phyloP scores from a whole-genome alignment of 2,797 vertebrate genomes.

The Corythornis leucogaster region DNA sequence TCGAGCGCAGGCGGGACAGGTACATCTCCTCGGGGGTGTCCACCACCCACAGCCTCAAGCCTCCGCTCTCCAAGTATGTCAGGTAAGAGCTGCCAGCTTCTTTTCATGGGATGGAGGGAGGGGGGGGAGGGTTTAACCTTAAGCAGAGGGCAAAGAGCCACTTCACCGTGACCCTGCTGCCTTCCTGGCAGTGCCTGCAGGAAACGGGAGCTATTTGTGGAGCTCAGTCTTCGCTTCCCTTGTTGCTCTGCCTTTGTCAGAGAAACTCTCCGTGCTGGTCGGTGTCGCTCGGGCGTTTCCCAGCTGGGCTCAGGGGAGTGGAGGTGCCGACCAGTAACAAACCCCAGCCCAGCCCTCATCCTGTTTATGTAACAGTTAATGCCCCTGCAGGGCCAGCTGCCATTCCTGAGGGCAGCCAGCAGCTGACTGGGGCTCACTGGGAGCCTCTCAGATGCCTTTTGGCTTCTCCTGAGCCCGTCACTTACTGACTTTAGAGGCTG shows the following conservation, averaged over 20 bases:
- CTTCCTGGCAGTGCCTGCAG: slow-evolving; percentile 54
- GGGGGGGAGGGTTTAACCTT: neutral
- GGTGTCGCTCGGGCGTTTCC: neutral
- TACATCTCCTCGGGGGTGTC: slow-evolving; percentile 93
- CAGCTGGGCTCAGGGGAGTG: slow-evolving; percentile 2
- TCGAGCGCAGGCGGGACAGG: slow-evolving; percentile 89
- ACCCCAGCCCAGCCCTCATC: slow-evolving; percentile 7
- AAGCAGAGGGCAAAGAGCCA: neutral
- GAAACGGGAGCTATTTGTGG: slow-evolving; percentile 46
- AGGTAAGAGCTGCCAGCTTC: slow-evolving; percentile 79
- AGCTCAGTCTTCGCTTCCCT: slow-evolving; percentile 28
- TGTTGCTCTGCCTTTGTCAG: slow-evolving; percentile 57
- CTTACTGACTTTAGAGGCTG: neutral
- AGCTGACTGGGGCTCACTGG: neutral
- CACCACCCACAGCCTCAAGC: slow-evolving; percentile 85
- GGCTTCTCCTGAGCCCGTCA: neutral
- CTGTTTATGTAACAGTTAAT: slow-evolving; percentile 35
- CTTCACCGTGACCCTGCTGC: slow-evolving; percentile 22
- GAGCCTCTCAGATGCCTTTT: neutral
- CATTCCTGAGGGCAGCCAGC: slow-evolving; percentile 6
- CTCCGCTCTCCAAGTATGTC: slow-evolving; percentile 86
- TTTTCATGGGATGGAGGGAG: too few relatives aligned
- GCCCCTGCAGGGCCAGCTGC: neutral
- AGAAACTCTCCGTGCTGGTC: neutral
- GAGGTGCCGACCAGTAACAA: neutral